These are phyloP conservation scores for Rhyacophila evoluta DNA, from an alignment of 2,888 invertebrate species.

Conservation along the genomic window DNA sequence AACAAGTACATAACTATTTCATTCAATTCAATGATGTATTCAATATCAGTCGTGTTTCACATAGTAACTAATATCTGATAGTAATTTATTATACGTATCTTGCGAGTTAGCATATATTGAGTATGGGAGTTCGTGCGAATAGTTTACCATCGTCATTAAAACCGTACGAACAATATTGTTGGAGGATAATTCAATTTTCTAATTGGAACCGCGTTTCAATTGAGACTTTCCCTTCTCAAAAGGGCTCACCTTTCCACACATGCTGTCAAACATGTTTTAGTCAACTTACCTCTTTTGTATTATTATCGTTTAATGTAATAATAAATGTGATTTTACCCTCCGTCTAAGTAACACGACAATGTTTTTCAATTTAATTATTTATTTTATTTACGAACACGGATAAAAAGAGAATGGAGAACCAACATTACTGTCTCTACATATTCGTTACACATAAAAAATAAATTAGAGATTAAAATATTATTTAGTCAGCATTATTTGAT, in stretches of 20 bases:
- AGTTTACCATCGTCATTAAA: constrained; percentile 21
- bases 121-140: neutral
- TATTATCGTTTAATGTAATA: neutral
- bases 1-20: too few relatives aligned
- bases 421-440: too few relatives aligned
- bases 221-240: constrained; percentile 24
- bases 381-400: too few relatives aligned
- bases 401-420: too few relatives aligned
- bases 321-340: too few relatives aligned
- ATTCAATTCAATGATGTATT: neutral
- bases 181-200: constrained; percentile 39
- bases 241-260: neutral
- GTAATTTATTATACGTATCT: neutral
- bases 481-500: too few relatives aligned
- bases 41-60: neutral
- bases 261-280: neutral
- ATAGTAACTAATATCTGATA: neutral
- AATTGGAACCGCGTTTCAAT: constrained; percentile 35
- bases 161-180: constrained; percentile 2
- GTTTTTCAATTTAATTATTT: too few relatives aligned
- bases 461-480: too few relatives aligned
- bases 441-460: too few relatives aligned
- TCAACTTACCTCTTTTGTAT: neutral
- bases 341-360: too few relatives aligned
- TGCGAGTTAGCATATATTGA: neutral